Conservation (phyloP, 1,140 invertebrate species). For the Brachionus paranguensis region DNA sequence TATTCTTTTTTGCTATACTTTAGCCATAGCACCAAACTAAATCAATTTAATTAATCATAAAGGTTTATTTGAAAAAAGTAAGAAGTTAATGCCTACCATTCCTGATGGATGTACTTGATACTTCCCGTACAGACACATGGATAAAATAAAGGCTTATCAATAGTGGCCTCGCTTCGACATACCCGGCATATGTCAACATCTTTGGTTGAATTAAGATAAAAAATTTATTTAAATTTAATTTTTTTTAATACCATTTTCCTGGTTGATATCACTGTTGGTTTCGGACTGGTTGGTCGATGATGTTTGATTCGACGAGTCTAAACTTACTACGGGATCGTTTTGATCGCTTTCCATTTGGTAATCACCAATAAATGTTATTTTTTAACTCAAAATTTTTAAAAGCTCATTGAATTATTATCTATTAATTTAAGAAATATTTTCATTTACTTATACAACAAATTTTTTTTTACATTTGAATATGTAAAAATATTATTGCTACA, state of each 20-base stretch:
- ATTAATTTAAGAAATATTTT: not conserved
- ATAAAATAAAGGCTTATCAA: slow-evolving; percentile 82
- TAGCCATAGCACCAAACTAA: slow-evolving; percentile 63
- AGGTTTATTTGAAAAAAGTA: not conserved
- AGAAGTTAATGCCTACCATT: slow-evolving; percentile 55
- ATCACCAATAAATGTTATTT: not conserved
- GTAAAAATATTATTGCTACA: not conserved
- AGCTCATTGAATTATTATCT: not conserved
- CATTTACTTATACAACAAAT: not conserved
- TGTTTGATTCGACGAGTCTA: not conserved
- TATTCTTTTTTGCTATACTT: slow-evolving; percentile 93
- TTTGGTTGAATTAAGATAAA: not conserved
- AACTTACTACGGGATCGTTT: slow-evolving; percentile 18
- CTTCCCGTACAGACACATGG: slow-evolving; percentile 97
- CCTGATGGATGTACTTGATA: slow-evolving; percentile 97
- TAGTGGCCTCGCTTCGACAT: slow-evolving; percentile 81
- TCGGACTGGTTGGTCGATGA: not conserved
- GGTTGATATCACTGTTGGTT: not conserved
- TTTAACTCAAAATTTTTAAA: not conserved
- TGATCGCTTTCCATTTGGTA: not conserved
- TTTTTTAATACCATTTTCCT: not conserved
- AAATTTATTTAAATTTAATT: not conserved
- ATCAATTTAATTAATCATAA: slow-evolving; percentile 31
- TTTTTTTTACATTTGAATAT: not conserved
- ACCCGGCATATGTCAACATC: slow-evolving; percentile 86